Conservation (phyloP, 2,113 vertebrate species). For the Rhinogobius similis region DNA sequence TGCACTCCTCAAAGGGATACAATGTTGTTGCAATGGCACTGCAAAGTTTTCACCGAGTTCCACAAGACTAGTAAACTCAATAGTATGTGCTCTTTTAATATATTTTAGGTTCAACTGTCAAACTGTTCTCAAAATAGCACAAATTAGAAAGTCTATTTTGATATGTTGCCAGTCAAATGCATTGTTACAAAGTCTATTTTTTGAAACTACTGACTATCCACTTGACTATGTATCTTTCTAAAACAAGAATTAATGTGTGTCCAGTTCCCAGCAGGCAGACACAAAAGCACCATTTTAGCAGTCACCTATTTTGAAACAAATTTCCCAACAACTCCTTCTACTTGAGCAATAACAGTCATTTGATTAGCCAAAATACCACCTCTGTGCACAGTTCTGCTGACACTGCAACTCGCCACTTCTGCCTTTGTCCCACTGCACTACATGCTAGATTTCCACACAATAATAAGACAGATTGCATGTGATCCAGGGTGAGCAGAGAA, state of each 20-base stretch:
- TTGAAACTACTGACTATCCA: neutral
- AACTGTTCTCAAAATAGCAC: neutral
- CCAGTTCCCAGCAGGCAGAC: constrained; percentile 4
- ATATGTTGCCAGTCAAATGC: neutral
- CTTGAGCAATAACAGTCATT: constrained; percentile 45
- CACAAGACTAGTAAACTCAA: neutral
- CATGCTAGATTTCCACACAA: neutral
- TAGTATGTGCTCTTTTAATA: neutral
- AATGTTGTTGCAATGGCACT: constrained; percentile 41
- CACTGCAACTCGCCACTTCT: neutral
- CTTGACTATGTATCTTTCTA: neutral
- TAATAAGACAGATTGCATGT: neutral
- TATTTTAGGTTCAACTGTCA: neutral
- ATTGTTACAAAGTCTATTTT: neutral
- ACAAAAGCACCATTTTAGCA: constrained; percentile 21
- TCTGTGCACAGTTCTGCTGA: constrained; percentile 6
- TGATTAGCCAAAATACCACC: constrained; percentile 26
- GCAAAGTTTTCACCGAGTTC: constrained; percentile 47
- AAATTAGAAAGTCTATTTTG: no score
- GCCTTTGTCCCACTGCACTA: neutral
- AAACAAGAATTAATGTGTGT: constrained; percentile 5
- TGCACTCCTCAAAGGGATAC: constrained; percentile 64
- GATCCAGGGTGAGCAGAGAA: neutral
- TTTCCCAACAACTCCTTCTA: neutral
- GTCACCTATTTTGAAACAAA: constrained; percentile 26